These are phyloP conservation scores for Tetranychus urticae DNA, from an alignment of 1,140 invertebrate genomes.

Conservation along the genomic window DNA sequence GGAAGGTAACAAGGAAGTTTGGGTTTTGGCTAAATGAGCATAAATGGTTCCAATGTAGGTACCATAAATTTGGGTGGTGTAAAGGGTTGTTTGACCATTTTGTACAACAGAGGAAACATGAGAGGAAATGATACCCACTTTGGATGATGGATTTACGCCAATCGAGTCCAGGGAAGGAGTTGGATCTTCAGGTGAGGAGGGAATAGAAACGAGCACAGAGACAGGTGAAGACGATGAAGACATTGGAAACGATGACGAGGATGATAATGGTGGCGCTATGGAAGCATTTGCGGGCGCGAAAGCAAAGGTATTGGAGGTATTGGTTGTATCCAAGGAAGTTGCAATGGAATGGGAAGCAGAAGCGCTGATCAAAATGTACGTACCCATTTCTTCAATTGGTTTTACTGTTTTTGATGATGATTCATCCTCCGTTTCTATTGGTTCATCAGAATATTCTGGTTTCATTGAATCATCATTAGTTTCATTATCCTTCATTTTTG, in stretches of 20 bases:
- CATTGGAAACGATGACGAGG: not conserved
- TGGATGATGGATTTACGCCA: conserved; percentile 31
- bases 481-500: too few relatives aligned
- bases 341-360: too few relatives aligned
- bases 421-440: too few relatives aligned
- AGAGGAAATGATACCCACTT: conserved; percentile 25
- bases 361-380: too few relatives aligned
- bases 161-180: conserved; percentile 41
- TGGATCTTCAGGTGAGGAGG: conserved; percentile 56
- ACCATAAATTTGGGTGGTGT: conserved; percentile 20
- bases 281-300: too few relatives aligned
- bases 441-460: too few relatives aligned
- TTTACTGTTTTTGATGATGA: too few relatives aligned
- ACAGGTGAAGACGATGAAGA: not conserved
- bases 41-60: conserved; percentile 22
- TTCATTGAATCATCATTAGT: too few relatives aligned
- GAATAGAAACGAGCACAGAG: conserved; percentile 3
- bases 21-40: conserved; percentile 25
- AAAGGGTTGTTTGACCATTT: conserved; percentile 18
- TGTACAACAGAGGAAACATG: conserved; percentile 17
- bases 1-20: not conserved
- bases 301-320: too few relatives aligned
- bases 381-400: too few relatives aligned
- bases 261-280: too few relatives aligned
- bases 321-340: too few relatives aligned